phyloP scores from a whole-genome alignment of 92 coral and sea anemone species.

The Blastomussa wellsi region DNA sequence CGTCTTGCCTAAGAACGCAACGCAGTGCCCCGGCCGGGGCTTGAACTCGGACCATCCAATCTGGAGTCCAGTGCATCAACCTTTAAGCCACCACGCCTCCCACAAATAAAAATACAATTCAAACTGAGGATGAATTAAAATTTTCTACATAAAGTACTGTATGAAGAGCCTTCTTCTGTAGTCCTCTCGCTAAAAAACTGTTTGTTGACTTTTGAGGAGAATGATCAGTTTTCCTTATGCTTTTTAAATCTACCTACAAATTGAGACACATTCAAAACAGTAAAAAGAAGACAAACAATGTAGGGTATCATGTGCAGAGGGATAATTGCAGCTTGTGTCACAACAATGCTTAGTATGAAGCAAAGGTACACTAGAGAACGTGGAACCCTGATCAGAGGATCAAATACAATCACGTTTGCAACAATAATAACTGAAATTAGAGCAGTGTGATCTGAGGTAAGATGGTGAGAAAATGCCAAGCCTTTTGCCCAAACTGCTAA shows the following conservation, averaged over 20 bases:
- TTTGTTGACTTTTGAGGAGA: background rate
- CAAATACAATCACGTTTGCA: conserved; percentile 61
- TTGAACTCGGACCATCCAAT: too few species aligned
- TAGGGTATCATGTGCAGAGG: conserved; percentile 76
- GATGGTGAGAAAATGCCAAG: conserved; percentile 47
- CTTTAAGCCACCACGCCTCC: too few species aligned
- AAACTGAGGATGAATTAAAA: background rate
- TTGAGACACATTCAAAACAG: conserved; percentile 62
- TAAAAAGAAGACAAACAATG: conserved; percentile 63
- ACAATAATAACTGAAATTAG: conserved; percentile 68
- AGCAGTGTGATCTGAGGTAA: conserved; percentile 68
- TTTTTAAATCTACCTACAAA: conserved; percentile 31
- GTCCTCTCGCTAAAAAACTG: background rate
- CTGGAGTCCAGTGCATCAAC: too few species aligned
- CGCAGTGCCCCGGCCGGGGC: too few species aligned
- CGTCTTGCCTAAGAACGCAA: too few species aligned
- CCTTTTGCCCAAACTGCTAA: conserved; percentile 75
- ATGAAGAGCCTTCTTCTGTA: background rate
- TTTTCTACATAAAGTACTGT: too few species aligned
- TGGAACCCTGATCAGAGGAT: conserved; percentile 66
- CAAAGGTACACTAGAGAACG: conserved; percentile 73
- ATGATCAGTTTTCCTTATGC: conserved; percentile 27
- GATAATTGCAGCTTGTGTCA: conserved; percentile 73
- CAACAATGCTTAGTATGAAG: conserved; percentile 68
- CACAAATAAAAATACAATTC: background rate